Evolutionary conservation across 1,140 invertebrate species (phyloP).

Genomic region (Ganaspis sp.): DNA sequence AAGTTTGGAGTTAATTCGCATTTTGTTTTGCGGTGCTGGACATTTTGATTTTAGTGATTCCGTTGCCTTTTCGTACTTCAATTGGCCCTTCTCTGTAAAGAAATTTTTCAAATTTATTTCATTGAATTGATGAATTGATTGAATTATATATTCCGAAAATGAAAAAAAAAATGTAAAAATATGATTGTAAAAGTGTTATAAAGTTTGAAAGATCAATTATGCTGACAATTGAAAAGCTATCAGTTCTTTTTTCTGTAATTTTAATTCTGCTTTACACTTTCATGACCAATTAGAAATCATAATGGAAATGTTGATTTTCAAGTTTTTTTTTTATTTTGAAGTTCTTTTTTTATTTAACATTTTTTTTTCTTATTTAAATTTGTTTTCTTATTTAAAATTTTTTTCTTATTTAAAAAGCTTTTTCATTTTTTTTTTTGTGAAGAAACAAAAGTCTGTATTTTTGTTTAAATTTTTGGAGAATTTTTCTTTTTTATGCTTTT

Average conservation of each 20-base stretch:
- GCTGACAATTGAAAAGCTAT: constrained; percentile 3
- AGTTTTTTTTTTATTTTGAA: no score
- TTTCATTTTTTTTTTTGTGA: no score
- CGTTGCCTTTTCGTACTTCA: constrained; percentile 4
- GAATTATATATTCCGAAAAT: background rate
- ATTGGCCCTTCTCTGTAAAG: background rate
- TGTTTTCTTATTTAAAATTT: no score
- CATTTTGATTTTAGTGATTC: background rate
- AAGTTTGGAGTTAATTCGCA: background rate
- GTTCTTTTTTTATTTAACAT: no score
- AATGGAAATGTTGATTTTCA: no score
- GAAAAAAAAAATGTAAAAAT: background rate
- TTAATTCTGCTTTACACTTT: background rate
- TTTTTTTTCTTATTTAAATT: no score
- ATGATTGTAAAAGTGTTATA: constrained; percentile 21
- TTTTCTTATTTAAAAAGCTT: no score
- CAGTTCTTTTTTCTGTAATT: background rate
- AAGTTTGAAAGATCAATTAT: constrained; percentile 6
- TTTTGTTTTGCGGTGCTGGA: constrained; percentile 1
- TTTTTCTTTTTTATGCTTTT: no score
- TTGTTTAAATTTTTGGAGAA: no score
- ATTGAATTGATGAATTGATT: background rate
- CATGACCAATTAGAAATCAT: background rate
- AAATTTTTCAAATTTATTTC: constrained; percentile 1
- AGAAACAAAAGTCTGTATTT: no score